Percentiles rank a stretch among this genome's conserved stretches.
Evolutionary conservation across 2,797 vertebrate genomes (phyloP).

Genomic region (Spheniscus humboldti): DNA sequence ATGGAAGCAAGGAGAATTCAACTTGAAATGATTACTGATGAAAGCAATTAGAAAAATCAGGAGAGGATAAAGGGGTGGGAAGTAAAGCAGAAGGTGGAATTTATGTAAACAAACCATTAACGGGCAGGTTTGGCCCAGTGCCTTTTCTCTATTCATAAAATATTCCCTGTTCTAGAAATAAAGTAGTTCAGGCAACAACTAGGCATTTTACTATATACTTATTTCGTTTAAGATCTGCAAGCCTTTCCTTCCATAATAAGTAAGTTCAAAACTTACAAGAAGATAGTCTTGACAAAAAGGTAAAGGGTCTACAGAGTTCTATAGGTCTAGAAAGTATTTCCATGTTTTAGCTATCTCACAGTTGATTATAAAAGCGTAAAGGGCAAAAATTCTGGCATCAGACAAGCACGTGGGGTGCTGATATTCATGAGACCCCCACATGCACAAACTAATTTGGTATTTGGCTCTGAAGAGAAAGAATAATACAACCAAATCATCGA

Average conservation of each 20-base stretch:
- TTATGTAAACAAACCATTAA: background rate
- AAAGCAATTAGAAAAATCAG: background rate
- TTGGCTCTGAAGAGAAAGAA: background rate
- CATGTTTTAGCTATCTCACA: background rate
- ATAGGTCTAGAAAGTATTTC: background rate
- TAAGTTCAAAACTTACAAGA: background rate
- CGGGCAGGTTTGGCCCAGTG: background rate
- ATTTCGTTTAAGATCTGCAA: background rate
- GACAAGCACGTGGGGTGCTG: background rate
- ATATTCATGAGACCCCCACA: background rate
- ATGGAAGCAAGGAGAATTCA: background rate
- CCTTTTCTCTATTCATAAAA: background rate
- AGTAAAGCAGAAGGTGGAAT: background rate
- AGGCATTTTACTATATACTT: background rate
- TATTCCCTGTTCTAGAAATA: background rate
- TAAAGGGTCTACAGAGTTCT: background rate
- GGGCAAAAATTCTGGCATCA: background rate
- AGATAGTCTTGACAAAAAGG: background rate
- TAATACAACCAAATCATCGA: background rate
- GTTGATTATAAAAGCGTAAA: conserved; percentile 38
- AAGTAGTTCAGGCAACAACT: background rate
- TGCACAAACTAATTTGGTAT: background rate
- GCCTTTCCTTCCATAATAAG: background rate
- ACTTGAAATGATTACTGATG: background rate
- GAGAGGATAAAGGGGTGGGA: background rate